A percentile compares a stretch with the other conserved stretches of the same genome.
These are phyloP conservation scores for Gonioctena quinquepunctata DNA, from an alignment of 1,140 invertebrate genomes.

Conservation along the genomic window DNA sequence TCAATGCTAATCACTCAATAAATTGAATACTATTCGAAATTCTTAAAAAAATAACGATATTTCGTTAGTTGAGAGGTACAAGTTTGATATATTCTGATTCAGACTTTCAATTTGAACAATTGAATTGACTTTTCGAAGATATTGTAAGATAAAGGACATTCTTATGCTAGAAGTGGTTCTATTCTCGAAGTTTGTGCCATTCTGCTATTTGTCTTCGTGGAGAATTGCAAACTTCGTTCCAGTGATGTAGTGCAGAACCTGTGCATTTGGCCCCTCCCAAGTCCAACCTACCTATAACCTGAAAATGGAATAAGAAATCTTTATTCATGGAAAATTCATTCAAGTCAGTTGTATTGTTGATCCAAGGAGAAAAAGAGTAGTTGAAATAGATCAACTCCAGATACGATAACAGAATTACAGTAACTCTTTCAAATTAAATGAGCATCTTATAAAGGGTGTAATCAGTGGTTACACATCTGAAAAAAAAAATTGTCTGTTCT, in stretches of 20 bases:
- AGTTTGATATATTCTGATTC: background rate
- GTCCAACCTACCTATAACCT: slow-evolving; percentile 94
- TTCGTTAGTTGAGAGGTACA: background rate
- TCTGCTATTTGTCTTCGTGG: slow-evolving; percentile 97
- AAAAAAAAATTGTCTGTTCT: too few relatives aligned
- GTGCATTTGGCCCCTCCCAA: slow-evolving; percentile 79
- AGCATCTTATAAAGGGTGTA: too few relatives aligned
- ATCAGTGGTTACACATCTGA: too few relatives aligned
- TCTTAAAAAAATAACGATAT: background rate
- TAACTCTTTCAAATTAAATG: too few relatives aligned
- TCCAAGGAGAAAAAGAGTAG: too few relatives aligned
- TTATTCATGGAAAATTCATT: too few relatives aligned
- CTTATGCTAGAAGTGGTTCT: slow-evolving; percentile 42
- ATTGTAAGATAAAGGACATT: background rate
- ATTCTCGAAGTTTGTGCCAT: slow-evolving; percentile 96
- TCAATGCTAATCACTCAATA: too few relatives aligned
- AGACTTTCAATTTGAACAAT: background rate
- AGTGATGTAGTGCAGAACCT: slow-evolving; percentile 86
- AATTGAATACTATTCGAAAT: too few relatives aligned
- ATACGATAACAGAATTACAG: too few relatives aligned
- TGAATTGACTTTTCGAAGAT: background rate
- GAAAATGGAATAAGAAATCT: too few relatives aligned
- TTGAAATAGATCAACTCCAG: too few relatives aligned
- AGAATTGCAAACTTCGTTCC: slow-evolving; percentile 94
- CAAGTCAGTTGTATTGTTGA: too few relatives aligned